These are phyloP conservation scores for Marcusenius ussheri DNA, from an alignment of 2,113 vertebrate genomes.

Conservation along the genomic window DNA sequence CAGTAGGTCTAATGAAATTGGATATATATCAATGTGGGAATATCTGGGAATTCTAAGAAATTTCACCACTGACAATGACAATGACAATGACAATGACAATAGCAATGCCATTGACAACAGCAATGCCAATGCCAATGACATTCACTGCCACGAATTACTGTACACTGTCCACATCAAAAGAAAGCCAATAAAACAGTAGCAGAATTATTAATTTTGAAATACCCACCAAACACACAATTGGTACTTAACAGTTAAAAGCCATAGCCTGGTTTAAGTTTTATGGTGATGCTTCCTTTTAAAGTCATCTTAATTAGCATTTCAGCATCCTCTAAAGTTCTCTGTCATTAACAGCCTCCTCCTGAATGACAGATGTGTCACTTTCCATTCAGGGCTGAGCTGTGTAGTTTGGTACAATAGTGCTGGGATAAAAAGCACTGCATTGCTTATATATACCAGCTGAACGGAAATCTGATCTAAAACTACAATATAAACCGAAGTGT, in stretches of 20 bases:
- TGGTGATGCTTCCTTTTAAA: neutral
- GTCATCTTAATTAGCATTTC: neutral
- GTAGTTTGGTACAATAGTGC: neutral
- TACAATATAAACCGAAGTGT: neutral
- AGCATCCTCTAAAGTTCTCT: neutral
- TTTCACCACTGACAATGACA: neutral
- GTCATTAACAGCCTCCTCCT: neutral
- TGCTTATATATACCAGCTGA: neutral
- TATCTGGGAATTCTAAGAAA: neutral
- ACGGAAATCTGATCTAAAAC: neutral
- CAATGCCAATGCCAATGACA: neutral
- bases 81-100: neutral
- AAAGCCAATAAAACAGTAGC: neutral
- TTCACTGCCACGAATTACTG: neutral
- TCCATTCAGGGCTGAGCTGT: neutral
- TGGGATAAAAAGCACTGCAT: neutral
- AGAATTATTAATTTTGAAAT: neutral
- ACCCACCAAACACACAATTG: neutral
- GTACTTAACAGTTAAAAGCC: neutral
- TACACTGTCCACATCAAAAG: neutral
- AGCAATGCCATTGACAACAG: neutral
- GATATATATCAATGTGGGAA: neutral
- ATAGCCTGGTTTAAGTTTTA: neutral
- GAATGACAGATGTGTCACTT: neutral
- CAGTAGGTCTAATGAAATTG: neutral